A percentile compares a stretch with the other conserved stretches of the same genome.
Evolutionary conservation across 2,888 invertebrate genomes (phyloP).

Genomic region (Oscheius sp.): DNA sequence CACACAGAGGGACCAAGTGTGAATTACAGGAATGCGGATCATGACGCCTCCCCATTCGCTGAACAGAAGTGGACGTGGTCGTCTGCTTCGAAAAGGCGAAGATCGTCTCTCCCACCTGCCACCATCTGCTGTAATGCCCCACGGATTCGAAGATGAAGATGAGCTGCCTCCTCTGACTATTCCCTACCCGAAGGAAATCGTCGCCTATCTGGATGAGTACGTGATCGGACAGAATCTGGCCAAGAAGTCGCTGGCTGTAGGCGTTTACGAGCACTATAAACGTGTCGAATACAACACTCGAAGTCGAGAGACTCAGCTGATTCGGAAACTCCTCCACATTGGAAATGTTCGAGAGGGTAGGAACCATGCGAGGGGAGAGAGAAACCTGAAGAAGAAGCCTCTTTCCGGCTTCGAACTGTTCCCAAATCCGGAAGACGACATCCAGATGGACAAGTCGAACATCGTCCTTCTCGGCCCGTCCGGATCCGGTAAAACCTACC

Average conservation of each 20-base stretch:
- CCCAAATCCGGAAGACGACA: constrained; percentile 23
- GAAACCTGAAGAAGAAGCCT: not conserved
- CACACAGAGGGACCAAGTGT: too few species aligned
- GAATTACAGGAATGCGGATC: too few species aligned
- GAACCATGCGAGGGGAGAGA: constrained; percentile 39
- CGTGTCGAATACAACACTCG: constrained; percentile 88
- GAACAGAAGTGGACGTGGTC: too few species aligned
- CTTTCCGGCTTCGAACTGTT: not conserved
- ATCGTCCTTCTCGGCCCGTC: constrained; percentile 87
- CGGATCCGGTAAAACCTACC: constrained; percentile 90
- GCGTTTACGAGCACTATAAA: constrained; percentile 99
- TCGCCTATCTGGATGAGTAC: constrained; percentile 85
- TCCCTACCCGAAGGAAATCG: constrained; percentile 80
- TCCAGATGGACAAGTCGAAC: constrained; percentile 92
- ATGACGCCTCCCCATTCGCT: too few species aligned
- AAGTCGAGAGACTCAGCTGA: not conserved
- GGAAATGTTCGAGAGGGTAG: not conserved
- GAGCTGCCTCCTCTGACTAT: not conserved
- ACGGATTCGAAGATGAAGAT: too few species aligned
- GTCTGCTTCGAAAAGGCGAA: too few species aligned
- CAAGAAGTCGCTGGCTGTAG: constrained; percentile 95
- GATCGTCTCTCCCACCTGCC: too few species aligned
- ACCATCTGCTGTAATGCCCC: too few species aligned
- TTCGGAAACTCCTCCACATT: not conserved
- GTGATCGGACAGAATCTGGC: constrained; percentile 80